Evolutionary conservation across 2,797 vertebrate species (phyloP).

Genomic region (Halcyon smyrnensis): DNA sequence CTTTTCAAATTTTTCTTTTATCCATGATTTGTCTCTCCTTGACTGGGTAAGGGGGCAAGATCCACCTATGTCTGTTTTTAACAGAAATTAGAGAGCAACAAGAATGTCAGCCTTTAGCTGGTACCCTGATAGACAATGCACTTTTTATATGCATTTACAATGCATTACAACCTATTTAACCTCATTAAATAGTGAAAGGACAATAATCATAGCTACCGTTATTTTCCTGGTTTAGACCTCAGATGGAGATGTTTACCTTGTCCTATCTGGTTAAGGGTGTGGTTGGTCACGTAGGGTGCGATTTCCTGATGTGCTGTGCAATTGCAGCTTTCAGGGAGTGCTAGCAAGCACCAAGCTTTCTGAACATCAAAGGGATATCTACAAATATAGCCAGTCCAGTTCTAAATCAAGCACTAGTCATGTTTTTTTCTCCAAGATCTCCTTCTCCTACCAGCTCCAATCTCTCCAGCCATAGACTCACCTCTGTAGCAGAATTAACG

Average conservation of each 20-base stretch:
- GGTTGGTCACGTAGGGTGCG: not conserved
- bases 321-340: not conserved
- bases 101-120: not conserved
- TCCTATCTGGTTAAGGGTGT: not conserved
- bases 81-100: not conserved
- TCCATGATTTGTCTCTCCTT: not conserved
- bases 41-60: not conserved
- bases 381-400: not conserved
- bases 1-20: conserved; percentile 1
- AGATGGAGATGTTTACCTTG: not conserved
- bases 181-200: not conserved
- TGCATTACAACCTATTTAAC: not conserved
- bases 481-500: not conserved
- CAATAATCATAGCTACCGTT: not conserved
- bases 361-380: not conserved
- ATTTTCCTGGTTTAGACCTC: not conserved
- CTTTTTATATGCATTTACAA: not conserved
- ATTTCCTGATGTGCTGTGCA: not conserved
- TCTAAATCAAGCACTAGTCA: not conserved
- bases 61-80: not conserved
- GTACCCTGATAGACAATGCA: not conserved
- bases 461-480: not conserved
- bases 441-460: not conserved
- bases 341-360: not conserved
- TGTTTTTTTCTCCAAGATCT: not conserved